Conservation (phyloP, 2,888 invertebrate genomes). For the Pristionchus mayeri region DNA sequence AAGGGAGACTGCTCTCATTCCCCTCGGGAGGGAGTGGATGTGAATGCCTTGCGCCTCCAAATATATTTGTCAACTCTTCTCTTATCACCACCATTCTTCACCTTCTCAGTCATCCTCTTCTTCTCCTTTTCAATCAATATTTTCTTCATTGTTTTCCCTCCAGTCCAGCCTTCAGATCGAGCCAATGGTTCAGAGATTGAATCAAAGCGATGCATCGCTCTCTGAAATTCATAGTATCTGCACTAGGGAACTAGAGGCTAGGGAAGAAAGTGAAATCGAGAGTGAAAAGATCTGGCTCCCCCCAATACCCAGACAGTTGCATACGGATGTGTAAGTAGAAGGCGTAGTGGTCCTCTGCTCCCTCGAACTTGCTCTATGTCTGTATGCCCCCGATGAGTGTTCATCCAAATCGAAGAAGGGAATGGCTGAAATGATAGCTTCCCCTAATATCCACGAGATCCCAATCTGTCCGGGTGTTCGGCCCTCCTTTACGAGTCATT, state of each 20-base stretch:
- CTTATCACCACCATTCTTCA: neutral
- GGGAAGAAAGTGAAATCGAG: too few species aligned
- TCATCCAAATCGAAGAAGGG: conserved; percentile 25
- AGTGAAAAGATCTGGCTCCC: too few species aligned
- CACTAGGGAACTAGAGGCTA: too few species aligned
- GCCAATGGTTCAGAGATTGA: conserved; percentile 19
- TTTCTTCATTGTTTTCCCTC: conserved; percentile 24
- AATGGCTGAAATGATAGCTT: neutral
- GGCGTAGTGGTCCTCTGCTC: neutral
- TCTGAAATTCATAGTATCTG: neutral
- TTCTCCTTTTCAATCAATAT: conserved; percentile 18
- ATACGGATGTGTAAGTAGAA: too few species aligned
- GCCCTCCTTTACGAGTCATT: conserved; percentile 30
- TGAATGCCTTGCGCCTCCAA: neutral
- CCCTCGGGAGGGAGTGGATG: conserved; percentile 29
- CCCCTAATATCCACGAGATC: neutral
- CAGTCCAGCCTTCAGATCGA: neutral
- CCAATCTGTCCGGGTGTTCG: neutral
- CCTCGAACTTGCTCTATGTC: neutral
- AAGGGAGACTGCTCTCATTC: neutral
- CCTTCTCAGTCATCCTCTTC: conserved; percentile 12
- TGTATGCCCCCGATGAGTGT: neutral
- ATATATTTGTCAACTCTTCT: neutral
- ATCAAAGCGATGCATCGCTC: neutral
- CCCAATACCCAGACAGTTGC: too few species aligned